Conservation (phyloP, 2,113 vertebrate species). For the Nothocercus julius region DNA sequence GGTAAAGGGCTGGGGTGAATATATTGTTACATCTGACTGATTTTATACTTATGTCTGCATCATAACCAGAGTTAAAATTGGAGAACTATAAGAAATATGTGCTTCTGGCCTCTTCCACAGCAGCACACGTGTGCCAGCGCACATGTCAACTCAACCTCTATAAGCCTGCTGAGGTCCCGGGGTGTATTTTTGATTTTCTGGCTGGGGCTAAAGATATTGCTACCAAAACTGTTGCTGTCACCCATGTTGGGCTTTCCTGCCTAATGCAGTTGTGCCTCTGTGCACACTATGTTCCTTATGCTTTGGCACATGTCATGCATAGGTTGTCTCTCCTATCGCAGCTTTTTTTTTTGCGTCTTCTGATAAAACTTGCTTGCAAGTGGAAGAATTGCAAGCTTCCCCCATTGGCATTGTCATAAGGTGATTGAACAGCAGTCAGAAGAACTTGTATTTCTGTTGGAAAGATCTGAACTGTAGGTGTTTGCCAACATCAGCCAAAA, state of each 20-base stretch:
- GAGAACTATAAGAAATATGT: background rate
- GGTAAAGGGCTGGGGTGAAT: background rate
- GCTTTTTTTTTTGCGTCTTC: background rate
- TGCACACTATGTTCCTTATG: background rate
- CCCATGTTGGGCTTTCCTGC: background rate
- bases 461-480: background rate
- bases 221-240: accelerated
- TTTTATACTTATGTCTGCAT: background rate
- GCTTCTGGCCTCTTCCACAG: background rate
- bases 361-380: background rate
- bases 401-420: background rate
- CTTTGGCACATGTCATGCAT: background rate
- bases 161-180: background rate
- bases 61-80: background rate
- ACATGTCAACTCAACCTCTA: background rate
- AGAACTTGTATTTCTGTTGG: background rate
- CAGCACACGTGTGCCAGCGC: background rate
- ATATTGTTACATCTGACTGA: background rate
- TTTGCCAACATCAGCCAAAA: background rate
- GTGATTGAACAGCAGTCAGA: background rate
- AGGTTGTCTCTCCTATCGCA: background rate
- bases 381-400: background rate
- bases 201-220: background rate
- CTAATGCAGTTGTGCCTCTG: background rate
- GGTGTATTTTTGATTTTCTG: background rate